Percentiles rank a stretch among this genome's conserved stretches.
Conservation (phyloP, 2,797 vertebrate genomes). For the Pelodytes ibericus region DNA sequence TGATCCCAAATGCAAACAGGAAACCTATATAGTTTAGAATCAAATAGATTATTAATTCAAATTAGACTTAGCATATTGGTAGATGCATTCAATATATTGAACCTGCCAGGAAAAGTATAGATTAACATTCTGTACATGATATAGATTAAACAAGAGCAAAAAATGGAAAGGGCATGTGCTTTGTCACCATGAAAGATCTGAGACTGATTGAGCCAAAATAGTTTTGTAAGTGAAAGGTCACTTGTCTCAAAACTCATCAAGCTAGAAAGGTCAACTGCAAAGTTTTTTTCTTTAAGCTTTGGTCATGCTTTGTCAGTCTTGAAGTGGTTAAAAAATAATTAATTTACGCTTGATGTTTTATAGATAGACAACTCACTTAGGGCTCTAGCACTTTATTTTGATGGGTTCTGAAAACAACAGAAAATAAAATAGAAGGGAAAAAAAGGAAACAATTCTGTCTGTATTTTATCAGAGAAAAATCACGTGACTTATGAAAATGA, state of each 20-base stretch:
- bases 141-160: slow-evolving; percentile 28
- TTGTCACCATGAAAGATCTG: slow-evolving; percentile 44
- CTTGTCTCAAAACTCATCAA: slow-evolving; percentile 46
- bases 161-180: slow-evolving; percentile 51
- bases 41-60: slow-evolving; percentile 32
- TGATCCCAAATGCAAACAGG: not conserved
- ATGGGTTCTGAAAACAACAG: not conserved
- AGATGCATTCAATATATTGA: slow-evolving; percentile 24
- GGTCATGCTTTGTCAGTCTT: slow-evolving; percentile 31
- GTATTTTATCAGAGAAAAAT: not conserved
- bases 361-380: slow-evolving; percentile 16
- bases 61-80: slow-evolving; percentile 26
- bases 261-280: slow-evolving; percentile 44
- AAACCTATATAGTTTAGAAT: not conserved
- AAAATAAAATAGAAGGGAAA: not conserved
- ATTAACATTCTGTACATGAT: slow-evolving; percentile 30
- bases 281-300: not conserved
- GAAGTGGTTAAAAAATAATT: slow-evolving; percentile 29
- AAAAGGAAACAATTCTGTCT: not conserved
- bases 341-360: slow-evolving; percentile 36
- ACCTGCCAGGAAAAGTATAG: slow-evolving; percentile 13
- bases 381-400: slow-evolving; percentile 13
- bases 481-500: not conserved
- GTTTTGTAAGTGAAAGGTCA: slow-evolving; percentile 52
- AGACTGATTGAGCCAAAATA: slow-evolving; percentile 36